These are phyloP conservation scores for Kryptolebias ocellatus DNA, from an alignment of 2,797 vertebrate genomes.

Conservation along the genomic window DNA sequence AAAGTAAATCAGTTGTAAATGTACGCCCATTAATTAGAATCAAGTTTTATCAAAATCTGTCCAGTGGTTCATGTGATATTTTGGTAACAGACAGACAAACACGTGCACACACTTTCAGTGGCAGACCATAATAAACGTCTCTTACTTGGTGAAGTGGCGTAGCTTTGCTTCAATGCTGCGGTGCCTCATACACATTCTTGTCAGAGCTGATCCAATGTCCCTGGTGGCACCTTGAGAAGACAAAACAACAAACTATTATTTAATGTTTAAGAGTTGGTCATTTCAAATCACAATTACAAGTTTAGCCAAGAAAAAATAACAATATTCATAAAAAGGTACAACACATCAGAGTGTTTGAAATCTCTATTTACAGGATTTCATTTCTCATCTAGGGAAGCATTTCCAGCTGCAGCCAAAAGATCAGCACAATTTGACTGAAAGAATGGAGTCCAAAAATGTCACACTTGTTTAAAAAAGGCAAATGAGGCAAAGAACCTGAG, in stretches of 20 bases:
- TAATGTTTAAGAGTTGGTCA: background rate
- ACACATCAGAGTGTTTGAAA: conserved; percentile 17
- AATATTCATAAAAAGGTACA: background rate
- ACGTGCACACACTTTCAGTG: no score
- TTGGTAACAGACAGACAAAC: no score
- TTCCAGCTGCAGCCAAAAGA: conserved; percentile 48
- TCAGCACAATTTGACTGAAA: conserved; percentile 8
- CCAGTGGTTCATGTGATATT: no score
- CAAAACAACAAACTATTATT: conserved; percentile 32
- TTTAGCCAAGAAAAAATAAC: conserved; percentile 2
- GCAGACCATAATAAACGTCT: conserved; percentile 9
- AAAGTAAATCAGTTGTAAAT: no score
- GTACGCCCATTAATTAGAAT: no score
- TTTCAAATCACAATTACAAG: conserved; percentile 10
- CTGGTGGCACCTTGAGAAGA: conserved; percentile 89
- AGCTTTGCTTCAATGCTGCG: conserved; percentile 97
- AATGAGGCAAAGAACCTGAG: conserved; percentile 12
- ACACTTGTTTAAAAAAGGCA: conserved; percentile 46
- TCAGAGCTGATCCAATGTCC: conserved; percentile 95
- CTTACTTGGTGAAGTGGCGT: conserved; percentile 96
- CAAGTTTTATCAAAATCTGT: no score
- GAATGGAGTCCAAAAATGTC: conserved; percentile 28
- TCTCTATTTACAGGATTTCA: conserved; percentile 1
- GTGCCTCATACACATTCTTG: conserved; percentile 98
- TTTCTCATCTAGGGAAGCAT: background rate